phyloP scores from a whole-genome alignment of 2,888 invertebrate genomes.

The Cheilosia variabilis region DNA sequence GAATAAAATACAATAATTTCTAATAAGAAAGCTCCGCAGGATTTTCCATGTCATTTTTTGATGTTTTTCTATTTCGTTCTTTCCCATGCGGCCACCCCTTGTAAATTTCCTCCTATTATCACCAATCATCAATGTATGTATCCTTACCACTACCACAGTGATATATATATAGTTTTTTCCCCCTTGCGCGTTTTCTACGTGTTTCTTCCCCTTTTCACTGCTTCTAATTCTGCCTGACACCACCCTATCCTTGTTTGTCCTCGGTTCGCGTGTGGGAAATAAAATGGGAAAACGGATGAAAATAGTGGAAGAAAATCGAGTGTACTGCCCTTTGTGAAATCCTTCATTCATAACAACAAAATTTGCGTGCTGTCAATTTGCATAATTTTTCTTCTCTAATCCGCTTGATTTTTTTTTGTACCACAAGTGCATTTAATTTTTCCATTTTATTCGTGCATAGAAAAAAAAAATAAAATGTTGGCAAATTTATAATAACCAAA shows the following conservation, averaged over 20 bases:
- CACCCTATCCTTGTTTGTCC: conserved; percentile 31
- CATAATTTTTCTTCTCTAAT: conserved; percentile 8
- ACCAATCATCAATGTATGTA: conserved; percentile 42
- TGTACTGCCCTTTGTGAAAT: conserved; percentile 64
- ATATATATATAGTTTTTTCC: conserved; percentile 6
- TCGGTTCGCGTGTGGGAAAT: conserved; percentile 38
- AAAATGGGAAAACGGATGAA: conserved; percentile 55
- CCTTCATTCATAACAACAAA: conserved; percentile 69
- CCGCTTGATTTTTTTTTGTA: conserved; percentile 27
- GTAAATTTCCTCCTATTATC: conserved; percentile 42
- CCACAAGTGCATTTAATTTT: conserved; percentile 34
- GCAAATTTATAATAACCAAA: conserved; percentile 31
- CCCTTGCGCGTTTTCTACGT: conserved; percentile 33
- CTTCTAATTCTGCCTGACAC: conserved; percentile 50
- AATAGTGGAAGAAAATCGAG: conserved; percentile 58
- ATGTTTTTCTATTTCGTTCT: conserved; percentile 29
- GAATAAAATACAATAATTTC: not conserved
- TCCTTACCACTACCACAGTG: conserved; percentile 36
- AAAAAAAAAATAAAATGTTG: conserved; percentile 8
- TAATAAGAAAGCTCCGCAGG: not conserved
- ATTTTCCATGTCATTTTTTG: conserved; percentile 23
- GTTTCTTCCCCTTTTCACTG: not conserved
- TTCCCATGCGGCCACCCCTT: conserved; percentile 69
- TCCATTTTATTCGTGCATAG: conserved; percentile 31
- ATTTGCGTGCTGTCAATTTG: conserved; percentile 51